These are phyloP conservation scores for Peucedramus taeniatus DNA, from an alignment of 2,113 vertebrate genomes.

Conservation along the genomic window DNA sequence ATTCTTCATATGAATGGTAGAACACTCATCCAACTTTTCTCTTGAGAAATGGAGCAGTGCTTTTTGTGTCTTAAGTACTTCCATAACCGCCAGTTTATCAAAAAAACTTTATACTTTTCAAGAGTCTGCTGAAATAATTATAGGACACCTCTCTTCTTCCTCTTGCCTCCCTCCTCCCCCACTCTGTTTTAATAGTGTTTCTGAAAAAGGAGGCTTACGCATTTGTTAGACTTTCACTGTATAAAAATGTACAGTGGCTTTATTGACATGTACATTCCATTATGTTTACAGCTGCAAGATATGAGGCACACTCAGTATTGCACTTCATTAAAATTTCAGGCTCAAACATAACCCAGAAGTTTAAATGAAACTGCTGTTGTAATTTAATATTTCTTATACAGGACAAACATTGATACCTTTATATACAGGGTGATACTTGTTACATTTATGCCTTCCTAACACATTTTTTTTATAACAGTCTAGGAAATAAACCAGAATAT, in stretches of 20 bases:
- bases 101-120: background rate
- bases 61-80: background rate
- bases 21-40: background rate
- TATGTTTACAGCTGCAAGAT: conserved; percentile 98
- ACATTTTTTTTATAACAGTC: conserved; percentile 88
- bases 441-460: conserved; percentile 91
- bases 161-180: fast-evolving
- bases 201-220: conserved; percentile 25
- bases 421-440: conserved; percentile 98
- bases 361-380: conserved; percentile 97
- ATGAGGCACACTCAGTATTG: conserved; percentile 99
- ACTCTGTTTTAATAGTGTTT: background rate
- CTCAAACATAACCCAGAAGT: conserved; percentile 99
- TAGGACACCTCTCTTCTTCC: background rate
- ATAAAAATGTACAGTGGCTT: conserved; percentile 99
- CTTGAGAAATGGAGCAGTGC: background rate
- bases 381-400: conserved; percentile 97
- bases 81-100: background rate
- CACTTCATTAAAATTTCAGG: conserved; percentile 99
- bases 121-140: background rate
- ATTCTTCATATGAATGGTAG: background rate
- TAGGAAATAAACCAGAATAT: conserved; percentile 83
- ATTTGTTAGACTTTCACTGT: conserved; percentile 85
- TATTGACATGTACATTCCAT: conserved; percentile 99
- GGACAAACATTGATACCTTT: conserved; percentile 97